Conservation (phyloP, 2,797 vertebrate species). For the Sardinella longiceps region DNA sequence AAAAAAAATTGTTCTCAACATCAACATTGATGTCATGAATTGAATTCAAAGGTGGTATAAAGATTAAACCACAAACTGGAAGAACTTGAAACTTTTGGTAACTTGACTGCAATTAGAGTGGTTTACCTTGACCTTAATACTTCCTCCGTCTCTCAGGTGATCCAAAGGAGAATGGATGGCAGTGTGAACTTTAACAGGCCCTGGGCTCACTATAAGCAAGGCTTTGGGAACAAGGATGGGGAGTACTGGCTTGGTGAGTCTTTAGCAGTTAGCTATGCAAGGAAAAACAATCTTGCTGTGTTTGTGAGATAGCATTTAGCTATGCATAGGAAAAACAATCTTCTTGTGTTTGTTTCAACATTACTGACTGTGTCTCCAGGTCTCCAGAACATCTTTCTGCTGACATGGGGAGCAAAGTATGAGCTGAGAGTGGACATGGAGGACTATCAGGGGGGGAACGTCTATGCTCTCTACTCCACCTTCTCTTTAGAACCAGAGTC, state of each 20-base stretch:
- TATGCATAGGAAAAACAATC: too few relatives aligned
- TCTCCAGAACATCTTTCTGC: conserved; percentile 49
- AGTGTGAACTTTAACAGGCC: conserved; percentile 70
- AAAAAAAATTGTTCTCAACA: too few relatives aligned
- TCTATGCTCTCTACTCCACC: conserved; percentile 42
- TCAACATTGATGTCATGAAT: too few relatives aligned
- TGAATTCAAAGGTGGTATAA: too few relatives aligned
- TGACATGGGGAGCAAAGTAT: conserved; percentile 38
- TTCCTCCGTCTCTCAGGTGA: conserved; percentile 57
- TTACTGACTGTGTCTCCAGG: conserved; percentile 18
- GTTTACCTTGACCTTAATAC: too few relatives aligned
- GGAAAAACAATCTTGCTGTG: too few relatives aligned
- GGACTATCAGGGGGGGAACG: conserved; percentile 24
- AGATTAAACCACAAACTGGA: too few relatives aligned
- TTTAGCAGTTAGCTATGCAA: too few relatives aligned
- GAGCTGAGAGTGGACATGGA: too few relatives aligned
- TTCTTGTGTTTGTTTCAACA: not conserved
- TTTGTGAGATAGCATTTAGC: too few relatives aligned
- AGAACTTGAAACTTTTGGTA: too few relatives aligned
- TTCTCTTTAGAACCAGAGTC: conserved; percentile 50
- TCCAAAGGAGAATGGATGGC: conserved; percentile 73
- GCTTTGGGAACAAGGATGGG: too few relatives aligned
- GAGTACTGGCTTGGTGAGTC: conserved; percentile 77
- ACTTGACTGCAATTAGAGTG: not conserved
- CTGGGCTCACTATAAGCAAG: conserved; percentile 70